Base-by-base conservation (phyloP, 1,140 invertebrate genomes). In the Hypothenemus hampei region DNA sequence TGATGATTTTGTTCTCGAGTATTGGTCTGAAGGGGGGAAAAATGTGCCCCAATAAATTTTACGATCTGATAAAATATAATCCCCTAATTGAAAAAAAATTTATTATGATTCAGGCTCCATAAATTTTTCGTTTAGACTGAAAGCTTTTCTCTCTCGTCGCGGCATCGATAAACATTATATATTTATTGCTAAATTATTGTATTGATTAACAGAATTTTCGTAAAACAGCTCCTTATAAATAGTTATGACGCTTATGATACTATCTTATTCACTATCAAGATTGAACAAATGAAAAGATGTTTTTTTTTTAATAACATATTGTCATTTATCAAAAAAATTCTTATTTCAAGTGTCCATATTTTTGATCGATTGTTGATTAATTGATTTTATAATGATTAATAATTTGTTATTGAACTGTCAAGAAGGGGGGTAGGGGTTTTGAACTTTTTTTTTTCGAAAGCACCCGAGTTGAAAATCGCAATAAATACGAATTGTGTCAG, bases 21-120 rank as follows among this genome's bases (percentile, higher is more conserved):
- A 18, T 43, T 21, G 23, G n/a, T 23, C 16, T 43, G 22, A 11
- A 7, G 11, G 31, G 13, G 15, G 20, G 50, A 16, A 40, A 23
- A 46, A 43, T 33, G 15, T 23, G 36, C 16, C 43, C 37, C 37
- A 41, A 44, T 57, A 57, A 57, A 57, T 44, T 57, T 57, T 57
- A 57, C 47, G 15, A 44, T 50, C 40, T 39, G 44, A 57, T 57
- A 57, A 57, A 57, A 50, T 33, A 44, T 57, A 57, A 57, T 57
- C 54, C 54, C 40, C 16, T 57, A 57, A 57, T 57, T 57, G 54
- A 57, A 50, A 50, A 57, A 36, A 37, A 49, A 50, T 56, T 57
- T 57, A 57, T 57, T 47, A 47, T 37, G 46, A 57, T 44, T 57
- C 50, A 57, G 46, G 45, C 44, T 49, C 54, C 40, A 57, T 57